Evolutionary conservation across 37 sponge, comb jelly and placozoan species (phyloP).

Genomic region (Ianthella basta): DNA sequence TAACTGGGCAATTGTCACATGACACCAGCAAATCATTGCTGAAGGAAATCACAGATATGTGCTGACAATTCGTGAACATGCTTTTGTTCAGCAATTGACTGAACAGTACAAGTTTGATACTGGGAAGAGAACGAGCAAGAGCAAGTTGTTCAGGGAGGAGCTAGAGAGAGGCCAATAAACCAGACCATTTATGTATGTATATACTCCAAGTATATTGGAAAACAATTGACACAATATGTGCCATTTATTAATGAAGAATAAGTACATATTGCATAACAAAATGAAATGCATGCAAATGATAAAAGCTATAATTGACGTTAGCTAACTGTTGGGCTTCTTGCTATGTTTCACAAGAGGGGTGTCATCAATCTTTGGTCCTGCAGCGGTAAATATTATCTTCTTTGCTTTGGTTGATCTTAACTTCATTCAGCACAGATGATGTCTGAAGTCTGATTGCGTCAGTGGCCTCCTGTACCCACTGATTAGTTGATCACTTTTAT

Average conservation of each 20-base stretch:
- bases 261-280: no score
- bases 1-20: not conserved
- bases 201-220: no score
- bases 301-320: no score
- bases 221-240: no score
- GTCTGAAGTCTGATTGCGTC: not conserved
- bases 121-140: not conserved
- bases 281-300: no score
- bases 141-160: not conserved
- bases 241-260: no score
- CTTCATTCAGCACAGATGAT: not conserved
- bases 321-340: no score
- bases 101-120: constrained; percentile 6
- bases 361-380: not conserved
- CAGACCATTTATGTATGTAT: no score
- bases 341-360: no score
- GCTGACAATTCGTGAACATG: not conserved
- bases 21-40: not conserved
- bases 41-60: not conserved
- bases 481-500: no score
- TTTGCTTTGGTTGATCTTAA: not conserved
- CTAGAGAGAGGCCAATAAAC: not conserved
- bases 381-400: not conserved
- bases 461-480: not conserved
- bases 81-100: not conserved